These are phyloP conservation scores for Onchidella celtica DNA, from an alignment of 2,888 invertebrate genomes.

Conservation along the genomic window DNA sequence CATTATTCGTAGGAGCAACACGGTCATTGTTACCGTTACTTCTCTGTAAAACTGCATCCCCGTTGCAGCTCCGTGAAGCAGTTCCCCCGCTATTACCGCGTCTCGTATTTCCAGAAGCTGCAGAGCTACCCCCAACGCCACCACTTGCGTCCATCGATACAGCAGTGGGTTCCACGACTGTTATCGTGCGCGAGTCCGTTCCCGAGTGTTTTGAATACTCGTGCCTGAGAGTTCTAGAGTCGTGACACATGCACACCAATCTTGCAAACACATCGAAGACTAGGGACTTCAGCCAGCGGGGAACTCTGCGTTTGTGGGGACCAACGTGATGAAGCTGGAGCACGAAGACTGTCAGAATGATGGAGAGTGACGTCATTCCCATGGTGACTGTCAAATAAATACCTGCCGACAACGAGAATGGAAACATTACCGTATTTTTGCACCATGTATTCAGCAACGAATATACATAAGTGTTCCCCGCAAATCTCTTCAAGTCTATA, in stretches of 20 bases:
- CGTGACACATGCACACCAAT: conserved; percentile 74
- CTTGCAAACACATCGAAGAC: conserved; percentile 77
- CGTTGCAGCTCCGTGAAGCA: conserved; percentile 22
- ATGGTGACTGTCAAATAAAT: conserved; percentile 81
- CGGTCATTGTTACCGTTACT: conserved; percentile 17
- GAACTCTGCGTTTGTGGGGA: conserved; percentile 78
- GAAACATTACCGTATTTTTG: not conserved
- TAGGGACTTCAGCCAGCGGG: conserved; percentile 76
- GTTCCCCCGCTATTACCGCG: conserved; percentile 2
- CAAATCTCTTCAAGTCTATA: no score
- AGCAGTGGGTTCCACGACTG: not conserved
- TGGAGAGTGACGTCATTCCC: conserved; percentile 81
- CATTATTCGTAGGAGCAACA: conserved; percentile 26
- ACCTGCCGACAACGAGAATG: conserved; percentile 70
- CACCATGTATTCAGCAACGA: no score
- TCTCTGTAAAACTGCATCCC: conserved; percentile 11
- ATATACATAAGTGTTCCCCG: no score
- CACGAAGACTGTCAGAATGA: conserved; percentile 80
- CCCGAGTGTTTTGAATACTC: conserved; percentile 1
- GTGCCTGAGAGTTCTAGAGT: conserved; percentile 48
- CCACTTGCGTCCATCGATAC: not conserved
- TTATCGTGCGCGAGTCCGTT: not conserved
- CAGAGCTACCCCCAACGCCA: not conserved
- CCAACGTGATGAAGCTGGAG: conserved; percentile 80
- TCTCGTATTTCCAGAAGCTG: not conserved